These are phyloP conservation scores for Cydia amplana DNA, from an alignment of 1,140 invertebrate genomes.

Conservation along the genomic window DNA sequence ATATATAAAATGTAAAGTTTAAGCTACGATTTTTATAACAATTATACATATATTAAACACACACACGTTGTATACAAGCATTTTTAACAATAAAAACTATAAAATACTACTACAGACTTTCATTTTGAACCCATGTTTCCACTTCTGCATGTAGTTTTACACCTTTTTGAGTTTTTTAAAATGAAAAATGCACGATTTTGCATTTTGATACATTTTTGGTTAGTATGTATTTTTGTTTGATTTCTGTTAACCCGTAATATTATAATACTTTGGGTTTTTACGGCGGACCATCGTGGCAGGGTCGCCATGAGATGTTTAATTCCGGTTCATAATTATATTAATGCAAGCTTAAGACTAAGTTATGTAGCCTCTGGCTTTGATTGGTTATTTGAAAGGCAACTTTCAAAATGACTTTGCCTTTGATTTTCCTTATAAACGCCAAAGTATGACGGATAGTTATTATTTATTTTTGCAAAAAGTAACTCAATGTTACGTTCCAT, in stretches of 20 bases:
- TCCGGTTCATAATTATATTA: too few species aligned
- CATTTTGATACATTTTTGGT: not conserved
- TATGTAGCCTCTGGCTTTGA: too few species aligned
- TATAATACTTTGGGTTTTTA: too few species aligned
- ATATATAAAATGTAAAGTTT: not conserved
- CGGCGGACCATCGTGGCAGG: too few species aligned
- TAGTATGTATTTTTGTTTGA: not conserved
- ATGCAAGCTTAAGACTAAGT: too few species aligned
- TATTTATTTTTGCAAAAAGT: not conserved
- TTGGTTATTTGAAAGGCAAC: too few species aligned
- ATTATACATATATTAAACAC: not conserved
- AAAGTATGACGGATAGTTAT: too few species aligned
- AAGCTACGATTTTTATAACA: not conserved
- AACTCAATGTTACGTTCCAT: too few species aligned
- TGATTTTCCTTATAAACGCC: too few species aligned
- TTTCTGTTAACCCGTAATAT: not conserved
- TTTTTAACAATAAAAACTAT: slow-evolving; percentile 52
- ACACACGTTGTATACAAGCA: slow-evolving; percentile 26
- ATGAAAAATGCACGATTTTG: slow-evolving; percentile 17
- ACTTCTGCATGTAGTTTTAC: slow-evolving; percentile 45
- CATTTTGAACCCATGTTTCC: slow-evolving; percentile 46
- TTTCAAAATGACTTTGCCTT: too few species aligned
- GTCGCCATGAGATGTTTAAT: too few species aligned
- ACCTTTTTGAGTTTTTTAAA: slow-evolving; percentile 10
- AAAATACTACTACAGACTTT: slow-evolving; percentile 56